These are phyloP conservation scores for Mesorhabditis belari DNA, from an alignment of 2,888 invertebrate genomes.

Conservation along the genomic window DNA sequence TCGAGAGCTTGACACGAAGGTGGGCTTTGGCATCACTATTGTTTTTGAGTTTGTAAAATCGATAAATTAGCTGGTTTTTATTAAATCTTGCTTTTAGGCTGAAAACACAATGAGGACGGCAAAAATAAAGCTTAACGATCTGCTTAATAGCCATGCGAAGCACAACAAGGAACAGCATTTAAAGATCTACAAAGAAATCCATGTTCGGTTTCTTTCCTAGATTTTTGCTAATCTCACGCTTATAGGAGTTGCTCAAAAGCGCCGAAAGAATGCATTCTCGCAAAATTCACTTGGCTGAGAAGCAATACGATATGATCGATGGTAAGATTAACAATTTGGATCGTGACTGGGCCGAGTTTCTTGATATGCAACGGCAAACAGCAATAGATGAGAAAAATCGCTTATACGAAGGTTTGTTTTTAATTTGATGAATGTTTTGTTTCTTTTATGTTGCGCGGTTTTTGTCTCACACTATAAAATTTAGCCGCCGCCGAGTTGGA, in stretches of 20 bases:
- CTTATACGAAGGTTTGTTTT: too few relatives aligned
- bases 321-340: conserved; percentile 2
- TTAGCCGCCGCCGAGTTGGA: too few relatives aligned
- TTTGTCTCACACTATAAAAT: too few relatives aligned
- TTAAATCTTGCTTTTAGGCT: not conserved
- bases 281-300: not conserved
- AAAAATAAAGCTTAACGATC: not conserved
- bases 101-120: not conserved
- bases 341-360: not conserved
- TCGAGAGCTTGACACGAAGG: not conserved
- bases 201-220: not conserved
- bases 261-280: not conserved
- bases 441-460: too few relatives aligned
- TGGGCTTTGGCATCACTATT: too few relatives aligned
- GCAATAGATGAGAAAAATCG: too few relatives aligned
- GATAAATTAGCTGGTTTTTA: too few relatives aligned
- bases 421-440: too few relatives aligned
- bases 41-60: too few relatives aligned
- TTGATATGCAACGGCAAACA: too few relatives aligned
- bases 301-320: not conserved
- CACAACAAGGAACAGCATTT: not conserved
- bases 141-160: conserved; percentile 59
- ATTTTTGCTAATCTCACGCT: not conserved
- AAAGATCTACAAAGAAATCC: conserved; percentile 24
- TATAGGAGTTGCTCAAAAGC: not conserved